phyloP scores from a whole-genome alignment of 2,888 invertebrate species.

The Helleia helle region DNA sequence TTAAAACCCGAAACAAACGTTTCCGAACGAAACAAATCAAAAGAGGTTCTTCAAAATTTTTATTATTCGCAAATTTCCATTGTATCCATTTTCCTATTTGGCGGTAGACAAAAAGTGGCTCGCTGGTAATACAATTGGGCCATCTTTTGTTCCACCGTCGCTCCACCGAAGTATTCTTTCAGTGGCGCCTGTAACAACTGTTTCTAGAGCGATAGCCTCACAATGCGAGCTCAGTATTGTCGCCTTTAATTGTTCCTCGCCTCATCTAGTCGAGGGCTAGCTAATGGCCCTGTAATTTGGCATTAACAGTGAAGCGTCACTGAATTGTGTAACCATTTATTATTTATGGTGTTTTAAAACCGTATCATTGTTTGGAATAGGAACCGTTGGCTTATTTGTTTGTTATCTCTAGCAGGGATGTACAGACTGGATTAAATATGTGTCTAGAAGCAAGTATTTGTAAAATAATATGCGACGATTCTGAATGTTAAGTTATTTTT shows the following conservation, averaged over 20 bases:
- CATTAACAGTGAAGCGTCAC: constrained; percentile 21
- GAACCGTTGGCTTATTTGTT: not conserved
- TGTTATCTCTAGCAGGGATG: too few relatives aligned
- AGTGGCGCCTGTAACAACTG: constrained; percentile 42
- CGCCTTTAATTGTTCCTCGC: constrained; percentile 47
- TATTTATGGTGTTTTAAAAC: constrained; percentile 8
- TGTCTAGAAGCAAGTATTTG: too few relatives aligned
- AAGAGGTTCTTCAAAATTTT: constrained; percentile 19
- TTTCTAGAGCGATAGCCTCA: constrained; percentile 46
- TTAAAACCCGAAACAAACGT: constrained; percentile 9
- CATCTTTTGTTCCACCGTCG: constrained; percentile 41
- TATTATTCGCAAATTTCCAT: constrained; percentile 30
- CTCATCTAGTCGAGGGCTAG: constrained; percentile 44
- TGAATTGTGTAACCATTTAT: constrained; percentile 9
- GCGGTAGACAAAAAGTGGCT: constrained; percentile 38
- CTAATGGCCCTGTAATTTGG: constrained; percentile 42
- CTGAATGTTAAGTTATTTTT: too few relatives aligned
- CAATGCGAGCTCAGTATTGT: constrained; percentile 48
- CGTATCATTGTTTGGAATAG: not conserved
- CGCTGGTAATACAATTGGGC: constrained; percentile 46
- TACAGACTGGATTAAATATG: too few relatives aligned
- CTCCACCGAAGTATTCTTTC: constrained; percentile 36
- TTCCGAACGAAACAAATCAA: constrained; percentile 18
- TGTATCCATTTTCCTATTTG: constrained; percentile 39
- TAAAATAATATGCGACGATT: too few relatives aligned